A percentile compares a stretch with the other conserved stretches of the same genome.
Conservation (phyloP, 2,888 invertebrate species). For the Napeogenes sylphis region DNA sequence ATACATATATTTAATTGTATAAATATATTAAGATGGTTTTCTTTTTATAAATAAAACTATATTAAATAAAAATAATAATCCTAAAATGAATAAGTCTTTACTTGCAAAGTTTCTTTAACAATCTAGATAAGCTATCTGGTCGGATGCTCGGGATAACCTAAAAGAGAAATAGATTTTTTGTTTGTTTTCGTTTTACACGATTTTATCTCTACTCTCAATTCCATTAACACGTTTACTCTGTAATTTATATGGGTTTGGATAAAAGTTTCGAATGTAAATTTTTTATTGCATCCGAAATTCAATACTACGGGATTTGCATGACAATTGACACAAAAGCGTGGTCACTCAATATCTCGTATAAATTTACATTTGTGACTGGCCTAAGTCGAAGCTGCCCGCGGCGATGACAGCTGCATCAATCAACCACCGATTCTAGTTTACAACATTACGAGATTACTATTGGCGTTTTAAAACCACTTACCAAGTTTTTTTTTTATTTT, state of each 20-base stretch:
- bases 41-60: too few relatives aligned
- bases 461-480: too few relatives aligned
- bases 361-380: constrained; percentile 63
- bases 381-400: constrained; percentile 54
- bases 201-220: not conserved
- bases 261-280: constrained; percentile 12
- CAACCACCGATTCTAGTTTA: constrained; percentile 24
- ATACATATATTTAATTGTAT: too few relatives aligned
- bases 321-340: constrained; percentile 51
- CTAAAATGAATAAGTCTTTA: too few relatives aligned
- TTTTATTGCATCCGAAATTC: constrained; percentile 23
- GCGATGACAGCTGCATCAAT: constrained; percentile 59
- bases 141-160: too few relatives aligned
- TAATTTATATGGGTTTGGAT: not conserved
- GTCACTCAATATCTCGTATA: constrained; percentile 53
- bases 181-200: too few relatives aligned
- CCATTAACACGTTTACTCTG: not conserved
- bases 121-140: too few relatives aligned
- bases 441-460: not conserved
- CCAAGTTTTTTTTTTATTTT: too few relatives aligned
- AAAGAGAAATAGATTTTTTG: too few relatives aligned
- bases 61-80: too few relatives aligned
- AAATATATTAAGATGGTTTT: too few relatives aligned
- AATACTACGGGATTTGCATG: constrained; percentile 46
- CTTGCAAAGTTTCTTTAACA: too few relatives aligned